Percentiles rank a stretch among this genome's conserved stretches.
These are phyloP conservation scores for Lithosia quadra DNA, from an alignment of 2,888 invertebrate genomes.

Conservation along the genomic window DNA sequence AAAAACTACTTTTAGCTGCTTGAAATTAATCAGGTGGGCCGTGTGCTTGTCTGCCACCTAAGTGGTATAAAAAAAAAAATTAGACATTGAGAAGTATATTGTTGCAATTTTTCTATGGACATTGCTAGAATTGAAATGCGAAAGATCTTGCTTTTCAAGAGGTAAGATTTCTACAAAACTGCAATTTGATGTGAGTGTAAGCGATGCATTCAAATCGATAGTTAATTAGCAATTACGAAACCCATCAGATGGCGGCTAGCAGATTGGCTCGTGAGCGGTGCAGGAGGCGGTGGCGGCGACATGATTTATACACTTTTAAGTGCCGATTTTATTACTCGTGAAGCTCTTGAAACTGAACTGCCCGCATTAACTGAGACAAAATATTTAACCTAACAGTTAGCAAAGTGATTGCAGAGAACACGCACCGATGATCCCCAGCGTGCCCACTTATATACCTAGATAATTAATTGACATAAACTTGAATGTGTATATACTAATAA, in stretches of 20 bases:
- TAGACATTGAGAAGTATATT: neutral
- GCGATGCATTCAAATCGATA: slow-evolving; percentile 51
- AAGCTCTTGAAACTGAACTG: slow-evolving; percentile 48
- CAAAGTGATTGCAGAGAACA: slow-evolving; percentile 38
- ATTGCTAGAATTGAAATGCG: neutral
- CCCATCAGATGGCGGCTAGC: slow-evolving; percentile 59
- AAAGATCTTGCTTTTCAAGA: neutral
- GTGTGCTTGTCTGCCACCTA: no score
- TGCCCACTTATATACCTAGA: slow-evolving; percentile 21
- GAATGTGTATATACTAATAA: slow-evolving; percentile 21
- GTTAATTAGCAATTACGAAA: slow-evolving; percentile 69
- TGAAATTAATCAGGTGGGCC: neutral
- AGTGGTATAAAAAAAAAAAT: no score
- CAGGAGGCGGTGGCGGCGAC: slow-evolving; percentile 56
- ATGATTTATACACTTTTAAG: slow-evolving; percentile 68
- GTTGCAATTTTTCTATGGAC: neutral
- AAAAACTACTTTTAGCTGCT: neutral
- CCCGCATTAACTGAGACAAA: slow-evolving; percentile 34
- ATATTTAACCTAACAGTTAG: slow-evolving; percentile 32
- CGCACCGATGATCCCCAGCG: slow-evolving; percentile 31
- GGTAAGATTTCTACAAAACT: slow-evolving; percentile 11
- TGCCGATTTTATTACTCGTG: slow-evolving; percentile 55
- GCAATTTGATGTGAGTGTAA: slow-evolving; percentile 50
- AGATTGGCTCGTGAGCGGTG: slow-evolving; percentile 55
- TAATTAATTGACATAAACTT: slow-evolving; percentile 26